Conservation (phyloP, 2,797 vertebrate species). For the Chaenodraco wilsoni region DNA sequence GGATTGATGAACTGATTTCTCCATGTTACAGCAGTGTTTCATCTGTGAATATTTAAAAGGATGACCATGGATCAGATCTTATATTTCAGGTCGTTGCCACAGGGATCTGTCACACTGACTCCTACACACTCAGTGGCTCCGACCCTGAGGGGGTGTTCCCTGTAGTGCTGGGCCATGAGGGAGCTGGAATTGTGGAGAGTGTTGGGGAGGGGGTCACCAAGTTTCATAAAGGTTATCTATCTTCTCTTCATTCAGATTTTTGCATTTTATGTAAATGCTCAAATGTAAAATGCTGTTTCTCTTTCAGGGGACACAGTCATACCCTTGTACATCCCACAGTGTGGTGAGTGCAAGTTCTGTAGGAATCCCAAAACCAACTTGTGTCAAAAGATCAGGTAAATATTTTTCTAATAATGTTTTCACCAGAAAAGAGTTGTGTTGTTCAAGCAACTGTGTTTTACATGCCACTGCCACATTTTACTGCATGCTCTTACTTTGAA, state of each 20-base stretch:
- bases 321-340: slow-evolving; percentile 91
- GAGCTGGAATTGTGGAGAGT: slow-evolving; percentile 91
- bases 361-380: slow-evolving; percentile 93
- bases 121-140: slow-evolving; percentile 91
- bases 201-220: slow-evolving; percentile 91
- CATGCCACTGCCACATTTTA: too few species aligned
- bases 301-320: slow-evolving; percentile 89
- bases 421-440: too few species aligned
- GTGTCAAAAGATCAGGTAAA: slow-evolving; percentile 94
- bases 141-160: slow-evolving; percentile 93
- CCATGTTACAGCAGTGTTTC: neutral
- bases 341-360: slow-evolving; percentile 94
- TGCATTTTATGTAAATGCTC: neutral
- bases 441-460: too few species aligned
- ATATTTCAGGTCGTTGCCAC: slow-evolving; percentile 87
- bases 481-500: too few species aligned
- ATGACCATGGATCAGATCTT: slow-evolving; percentile 2
- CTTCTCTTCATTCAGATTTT: neutral
- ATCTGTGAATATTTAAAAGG: neutral
- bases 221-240: slow-evolving; percentile 83
- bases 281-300: neutral
- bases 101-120: slow-evolving; percentile 93
- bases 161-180: slow-evolving; percentile 92
- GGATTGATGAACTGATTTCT: neutral
- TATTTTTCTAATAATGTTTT: too few species aligned